Base-by-base conservation (phyloP, 2,797 vertebrate species). In the Decapterus maruadsi region DNA sequence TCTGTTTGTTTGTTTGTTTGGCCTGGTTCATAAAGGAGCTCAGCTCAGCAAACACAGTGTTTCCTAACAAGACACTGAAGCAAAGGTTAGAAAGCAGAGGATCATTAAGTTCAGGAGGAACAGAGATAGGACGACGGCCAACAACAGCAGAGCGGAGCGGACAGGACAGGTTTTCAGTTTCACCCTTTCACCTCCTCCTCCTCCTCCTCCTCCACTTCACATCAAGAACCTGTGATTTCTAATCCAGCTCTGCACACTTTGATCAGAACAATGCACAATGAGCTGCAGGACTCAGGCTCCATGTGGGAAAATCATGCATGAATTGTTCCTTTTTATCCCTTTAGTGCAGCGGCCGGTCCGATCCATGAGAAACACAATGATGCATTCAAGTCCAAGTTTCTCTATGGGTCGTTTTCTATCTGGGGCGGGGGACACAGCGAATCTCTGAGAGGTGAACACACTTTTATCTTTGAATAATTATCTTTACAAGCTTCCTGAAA, bases 181-280 rank as follows among this genome's bases (percentile, higher is more conserved):
- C n/a, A 57, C 50, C 57, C 73, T 16, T 42, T n/a, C 3, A 55
- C 26, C 38, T 34, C 31, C 31, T 34, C 31, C 31, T 34, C 31
- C 31, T 34, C 31, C 31, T 34, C 31, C 4, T 34, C 43, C 38
- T 19, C 1, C 11, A 70, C 38, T 61, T 59, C 78, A 58, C 65
- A 56, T 78, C 78, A 55, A 75, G 72, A 84, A 67, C 56, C 60
- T 59, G 20, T 31, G 31, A 46, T 85, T 68, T 69, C 48, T 88
- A 78, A 91, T 91, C 70, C 87, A 60, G 55, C 71, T 79, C 53
- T 79, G 68, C 87, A 80, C 61, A 29, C 83, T 88, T 86, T 86
- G 87, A 92, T 90, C 87, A 61, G 80, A 88, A 87, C 88, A 89
- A 87, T 82, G 67, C 67, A 91, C 85, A 92, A 88, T 73, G 86